A percentile compares a stretch with the other conserved stretches of the same genome.
Conservation (phyloP, 1,140 invertebrate species). For the Lysiphlebus fabarum region DNA sequence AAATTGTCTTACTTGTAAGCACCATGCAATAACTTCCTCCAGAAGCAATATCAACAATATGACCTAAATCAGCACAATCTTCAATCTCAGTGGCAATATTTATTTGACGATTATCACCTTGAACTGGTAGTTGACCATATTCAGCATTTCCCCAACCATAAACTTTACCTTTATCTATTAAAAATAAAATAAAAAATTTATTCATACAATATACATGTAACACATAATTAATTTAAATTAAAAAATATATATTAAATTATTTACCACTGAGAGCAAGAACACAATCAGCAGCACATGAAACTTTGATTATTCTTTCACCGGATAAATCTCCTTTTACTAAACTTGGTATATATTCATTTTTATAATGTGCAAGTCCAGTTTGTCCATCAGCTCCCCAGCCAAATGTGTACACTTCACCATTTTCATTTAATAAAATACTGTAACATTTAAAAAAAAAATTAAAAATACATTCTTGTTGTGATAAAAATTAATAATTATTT, state of each 20-base stretch:
- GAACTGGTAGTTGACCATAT: constrained; percentile 75
- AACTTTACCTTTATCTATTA: constrained; percentile 84
- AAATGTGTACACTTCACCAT: constrained; percentile 81
- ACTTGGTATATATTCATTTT: constrained; percentile 60
- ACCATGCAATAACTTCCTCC: constrained; percentile 85
- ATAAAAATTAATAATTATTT: constrained; percentile 11
- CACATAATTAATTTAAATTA: too few relatives aligned
- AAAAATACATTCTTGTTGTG: constrained; percentile 14
- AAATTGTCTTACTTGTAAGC: constrained; percentile 71
- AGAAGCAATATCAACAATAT: constrained; percentile 76
- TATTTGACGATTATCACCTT: constrained; percentile 58
- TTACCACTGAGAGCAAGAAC: constrained; percentile 84
- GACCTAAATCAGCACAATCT: constrained; percentile 64
- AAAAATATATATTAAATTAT: constrained; percentile 9
- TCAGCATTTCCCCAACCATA: constrained; percentile 98
- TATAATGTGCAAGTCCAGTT: constrained; percentile 77
- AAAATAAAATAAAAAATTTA: constrained; percentile 36
- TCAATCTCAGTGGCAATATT: constrained; percentile 68
- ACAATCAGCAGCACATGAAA: constrained; percentile 80
- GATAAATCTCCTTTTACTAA: constrained; percentile 78
- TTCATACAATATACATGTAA: constrained; percentile 8
- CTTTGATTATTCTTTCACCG: constrained; percentile 76
- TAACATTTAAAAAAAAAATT: constrained; percentile 21
- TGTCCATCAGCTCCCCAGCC: constrained; percentile 95
- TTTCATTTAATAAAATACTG: constrained; percentile 77